Base-by-base conservation (phyloP, 2,113 vertebrate species). In the Rana temporaria region DNA sequence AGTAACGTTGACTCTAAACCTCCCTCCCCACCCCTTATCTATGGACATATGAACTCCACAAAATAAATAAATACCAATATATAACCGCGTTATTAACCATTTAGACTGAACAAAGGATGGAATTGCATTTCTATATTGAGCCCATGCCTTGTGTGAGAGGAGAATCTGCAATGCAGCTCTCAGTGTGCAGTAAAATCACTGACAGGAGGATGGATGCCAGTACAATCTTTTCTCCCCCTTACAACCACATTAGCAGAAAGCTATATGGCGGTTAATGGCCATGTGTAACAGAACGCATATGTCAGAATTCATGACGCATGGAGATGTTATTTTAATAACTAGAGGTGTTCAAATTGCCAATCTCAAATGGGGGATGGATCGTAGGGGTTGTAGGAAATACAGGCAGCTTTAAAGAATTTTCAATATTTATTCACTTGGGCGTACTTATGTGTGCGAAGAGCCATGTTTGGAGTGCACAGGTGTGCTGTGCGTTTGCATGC, bases 111-210 rank as follows among this genome's bases (percentile, higher is more conserved):
- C 14, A 1, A 9, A 3, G 30, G 15, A 57, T 73, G 6, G 19
- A 0, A n/a, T 57, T n/a, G 18, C 0, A 0, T 57, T 20, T 20
- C 34, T 12, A 12, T 71, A 16, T 48, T 17, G 4, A 53, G 15
- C 12, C n/a, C 20, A 55, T 32, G 26, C 53, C 12, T 38, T 74
- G 8, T n/a, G 70, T 17, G 32, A 14, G 55, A 59, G 20, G 18
- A 15, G 11, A 56, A 72, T 72, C 53, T 57, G 53, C 24, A 72
- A 12, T 57, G 70, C 70, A 72, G 70, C 53, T 24, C 26, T 57
- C n/a, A 56, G 26, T 32, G 70, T 59, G 26, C 30, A 59, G n/a
- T 34, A 38, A 59, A 59, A n/a, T 22, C 19, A 60, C n/a, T 60
- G 59, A 60, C 59, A 60, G 11, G 26, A 59, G 17, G 55, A 26